These are phyloP conservation scores for Campoplex nolae DNA, from an alignment of 2,888 invertebrate genomes.

Conservation along the genomic window DNA sequence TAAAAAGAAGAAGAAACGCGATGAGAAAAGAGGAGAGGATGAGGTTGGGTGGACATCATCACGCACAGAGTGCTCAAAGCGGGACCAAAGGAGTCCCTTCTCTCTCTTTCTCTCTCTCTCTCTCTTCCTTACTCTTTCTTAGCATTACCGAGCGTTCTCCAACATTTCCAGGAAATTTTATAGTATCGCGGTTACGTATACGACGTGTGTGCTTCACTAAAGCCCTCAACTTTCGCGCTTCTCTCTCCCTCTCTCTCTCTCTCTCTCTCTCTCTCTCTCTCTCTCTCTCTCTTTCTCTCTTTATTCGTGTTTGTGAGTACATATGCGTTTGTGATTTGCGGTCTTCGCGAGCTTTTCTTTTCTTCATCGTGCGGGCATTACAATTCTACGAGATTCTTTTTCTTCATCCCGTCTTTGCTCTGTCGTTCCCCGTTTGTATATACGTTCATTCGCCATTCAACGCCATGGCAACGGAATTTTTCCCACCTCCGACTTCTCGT, in stretches of 20 bases:
- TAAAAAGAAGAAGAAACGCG: conserved; percentile 40
- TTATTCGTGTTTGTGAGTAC: conserved; percentile 3
- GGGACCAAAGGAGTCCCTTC: conserved; percentile 15
- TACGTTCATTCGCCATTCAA: not conserved
- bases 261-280: too few species aligned
- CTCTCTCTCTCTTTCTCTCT: not conserved
- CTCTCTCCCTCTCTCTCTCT: not conserved
- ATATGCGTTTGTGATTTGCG: conserved; percentile 39
- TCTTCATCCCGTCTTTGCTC: not conserved
- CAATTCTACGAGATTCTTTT: conserved; percentile 53
- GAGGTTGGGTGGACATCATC: conserved; percentile 34
- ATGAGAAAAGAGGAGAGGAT: conserved; percentile 35
- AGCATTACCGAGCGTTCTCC: conserved; percentile 60
- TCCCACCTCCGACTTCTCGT: not conserved
- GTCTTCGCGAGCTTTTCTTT: conserved; percentile 50
- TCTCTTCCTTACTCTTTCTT: not conserved
- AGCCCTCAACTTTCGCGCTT: conserved; percentile 41
- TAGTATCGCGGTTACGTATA: conserved; percentile 66
- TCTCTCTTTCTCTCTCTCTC: conserved; percentile 8
- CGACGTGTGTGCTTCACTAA: conserved; percentile 49
- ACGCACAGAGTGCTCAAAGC: conserved; percentile 40
- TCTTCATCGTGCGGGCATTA: conserved; percentile 35
- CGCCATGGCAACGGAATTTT: not conserved
- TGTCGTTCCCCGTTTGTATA: conserved; percentile 32
- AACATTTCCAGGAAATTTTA: conserved; percentile 66